Evolutionary conservation across 2,888 invertebrate species (phyloP).

Genomic region (Spatulosminthurus flaviceps): DNA sequence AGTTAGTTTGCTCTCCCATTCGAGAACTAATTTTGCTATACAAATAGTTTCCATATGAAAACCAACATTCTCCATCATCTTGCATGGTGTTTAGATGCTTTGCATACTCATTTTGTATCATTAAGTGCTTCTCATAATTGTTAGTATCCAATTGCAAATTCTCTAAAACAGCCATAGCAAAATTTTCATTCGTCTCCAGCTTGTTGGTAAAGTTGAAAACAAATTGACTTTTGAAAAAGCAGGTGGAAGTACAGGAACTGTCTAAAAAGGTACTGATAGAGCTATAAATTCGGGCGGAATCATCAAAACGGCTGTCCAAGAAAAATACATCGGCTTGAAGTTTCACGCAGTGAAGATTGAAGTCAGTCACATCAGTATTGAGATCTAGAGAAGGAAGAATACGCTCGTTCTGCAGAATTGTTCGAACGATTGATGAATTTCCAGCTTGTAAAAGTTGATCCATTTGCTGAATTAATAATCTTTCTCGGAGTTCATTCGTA

Average conservation of each 20-base stretch:
- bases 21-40: neutral
- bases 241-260: neutral
- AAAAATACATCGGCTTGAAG: constrained; percentile 27
- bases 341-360: constrained; percentile 21
- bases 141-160: neutral
- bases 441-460: neutral
- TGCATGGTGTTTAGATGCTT: neutral
- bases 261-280: constrained; percentile 7
- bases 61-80: constrained; percentile 40
- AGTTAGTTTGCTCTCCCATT: constrained; percentile 28
- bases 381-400: neutral
- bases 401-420: neutral
- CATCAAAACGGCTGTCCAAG: neutral
- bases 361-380: neutral
- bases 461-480: neutral
- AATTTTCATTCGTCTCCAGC: constrained; percentile 25
- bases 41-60: constrained; percentile 48
- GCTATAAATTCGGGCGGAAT: constrained; percentile 22
- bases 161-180: neutral
- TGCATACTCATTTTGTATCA: constrained; percentile 11
- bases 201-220: constrained; percentile 27
- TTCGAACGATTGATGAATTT: constrained; percentile 15
- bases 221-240: constrained; percentile 17
- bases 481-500: neutral
- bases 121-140: neutral